phyloP scores from a whole-genome alignment of 92 coral and sea anemone species.

The Phenganax subtilis region DNA sequence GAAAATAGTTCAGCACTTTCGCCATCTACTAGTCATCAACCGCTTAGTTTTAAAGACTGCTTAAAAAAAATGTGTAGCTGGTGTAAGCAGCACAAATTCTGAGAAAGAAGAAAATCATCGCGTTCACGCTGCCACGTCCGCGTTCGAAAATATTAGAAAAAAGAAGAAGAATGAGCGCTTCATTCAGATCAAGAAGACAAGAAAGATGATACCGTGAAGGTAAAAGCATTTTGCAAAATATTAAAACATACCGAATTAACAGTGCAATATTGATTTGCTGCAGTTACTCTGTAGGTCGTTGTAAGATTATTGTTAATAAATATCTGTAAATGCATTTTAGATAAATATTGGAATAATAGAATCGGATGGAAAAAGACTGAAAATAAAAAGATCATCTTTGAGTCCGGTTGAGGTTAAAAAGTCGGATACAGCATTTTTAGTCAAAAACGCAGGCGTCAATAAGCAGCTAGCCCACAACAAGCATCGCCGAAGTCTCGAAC shows the following conservation, averaged over 20 bases:
- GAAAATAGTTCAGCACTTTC: not conserved
- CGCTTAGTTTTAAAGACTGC: conserved; percentile 26
- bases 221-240: not conserved
- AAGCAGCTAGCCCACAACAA: conserved; percentile 48
- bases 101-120: not conserved
- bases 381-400: conserved; percentile 43
- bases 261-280: not conserved
- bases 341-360: conserved; percentile 46
- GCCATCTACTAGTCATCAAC: not conserved
- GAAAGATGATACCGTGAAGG: conserved; percentile 17
- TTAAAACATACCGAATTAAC: not conserved
- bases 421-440: not conserved
- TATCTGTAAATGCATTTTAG: conserved; percentile 5
- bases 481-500: conserved; percentile 19
- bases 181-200: conserved; percentile 12
- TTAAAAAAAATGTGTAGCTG: conserved; percentile 12
- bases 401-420: conserved; percentile 40
- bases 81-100: not conserved
- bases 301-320: not conserved
- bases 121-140: not conserved
- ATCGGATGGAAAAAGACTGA: conserved; percentile 28
- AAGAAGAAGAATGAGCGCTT: conserved; percentile 22
- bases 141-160: not conserved
- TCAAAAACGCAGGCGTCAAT: conserved; percentile 17
- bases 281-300: not conserved